Base-by-base conservation (phyloP, 2,113 vertebrate genomes). In the Semicossyphus pulcher region DNA sequence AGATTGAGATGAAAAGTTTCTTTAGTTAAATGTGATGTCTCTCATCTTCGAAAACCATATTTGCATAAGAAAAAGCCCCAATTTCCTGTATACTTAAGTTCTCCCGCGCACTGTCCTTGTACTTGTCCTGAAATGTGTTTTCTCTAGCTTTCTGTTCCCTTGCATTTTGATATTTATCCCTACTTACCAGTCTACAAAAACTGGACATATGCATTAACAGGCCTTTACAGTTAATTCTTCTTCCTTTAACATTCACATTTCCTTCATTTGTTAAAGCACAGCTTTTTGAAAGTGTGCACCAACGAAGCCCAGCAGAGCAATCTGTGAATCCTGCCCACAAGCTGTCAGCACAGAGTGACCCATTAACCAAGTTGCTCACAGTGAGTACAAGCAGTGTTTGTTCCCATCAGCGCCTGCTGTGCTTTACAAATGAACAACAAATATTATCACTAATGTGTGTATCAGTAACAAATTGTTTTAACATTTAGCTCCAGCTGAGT, bases 351-450 rank as follows among this genome's bases (percentile, higher is more conserved):
- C 54, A 39, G 7, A 66, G 61, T 15, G 25, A 60, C 25, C 39
- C 32, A 62, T 62, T 69, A 56, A 28, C 12, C 28, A 32, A 45
- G 28, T 49, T 51, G 41, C 26, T 59, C 25, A 37, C 34, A 49
- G 59, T 18, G 26, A 7, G 26, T 9, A 7, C 31, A 21, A n/a
- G 52, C 34, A 2, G 39, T 1, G 47, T 59, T 39, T 73, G 53
- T 70, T 70, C 28, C 21, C 54, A 54, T 32, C 3, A 10, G 10
- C 1, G 39, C 39, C 37, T 48, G 31, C 39, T 60, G 61, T 16
- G 47, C n/a, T 67, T 31, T 72, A 10, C 23, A 60, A 65, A 78
- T 45, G 2, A 83, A 44, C 32, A 49, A 5, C 23, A 57, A 32
- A 79, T 4, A 37, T 1, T 8, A 20, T 42, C 16, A 2, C 34